These are phyloP conservation scores for Ceyx melanurus DNA, from an alignment of 2,113 vertebrate species.

Conservation along the genomic window DNA sequence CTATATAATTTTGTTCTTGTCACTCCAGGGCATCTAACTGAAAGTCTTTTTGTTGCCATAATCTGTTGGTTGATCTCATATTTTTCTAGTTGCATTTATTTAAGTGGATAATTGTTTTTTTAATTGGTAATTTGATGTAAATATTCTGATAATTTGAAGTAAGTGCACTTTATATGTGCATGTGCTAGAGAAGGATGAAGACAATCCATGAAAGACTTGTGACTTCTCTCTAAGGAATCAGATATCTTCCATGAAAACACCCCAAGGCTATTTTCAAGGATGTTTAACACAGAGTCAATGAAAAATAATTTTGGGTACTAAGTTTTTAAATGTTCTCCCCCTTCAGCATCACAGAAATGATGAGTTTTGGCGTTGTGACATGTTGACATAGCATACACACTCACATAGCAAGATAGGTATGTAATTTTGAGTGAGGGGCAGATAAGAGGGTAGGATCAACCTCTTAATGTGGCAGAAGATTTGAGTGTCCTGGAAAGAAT, in stretches of 20 bases:
- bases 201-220: background rate
- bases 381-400: background rate
- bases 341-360: rapidly evolving
- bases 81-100: background rate
- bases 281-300: background rate
- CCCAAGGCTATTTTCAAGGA: background rate
- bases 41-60: background rate
- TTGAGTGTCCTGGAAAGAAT: background rate
- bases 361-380: background rate
- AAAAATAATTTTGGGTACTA: background rate
- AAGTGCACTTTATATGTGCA: background rate
- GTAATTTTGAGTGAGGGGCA: background rate
- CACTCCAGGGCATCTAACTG: background rate
- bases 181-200: background rate
- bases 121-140: background rate
- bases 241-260: background rate
- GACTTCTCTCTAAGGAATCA: background rate
- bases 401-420: rapidly evolving
- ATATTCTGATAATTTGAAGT: background rate
- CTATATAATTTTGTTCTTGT: background rate
- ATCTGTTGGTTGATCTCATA: background rate
- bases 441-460: background rate
- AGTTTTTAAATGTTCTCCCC: background rate
- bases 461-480: background rate
- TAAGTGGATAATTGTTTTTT: background rate